phyloP scores from a whole-genome alignment of 2,888 invertebrate species.

The Seira musarum region DNA sequence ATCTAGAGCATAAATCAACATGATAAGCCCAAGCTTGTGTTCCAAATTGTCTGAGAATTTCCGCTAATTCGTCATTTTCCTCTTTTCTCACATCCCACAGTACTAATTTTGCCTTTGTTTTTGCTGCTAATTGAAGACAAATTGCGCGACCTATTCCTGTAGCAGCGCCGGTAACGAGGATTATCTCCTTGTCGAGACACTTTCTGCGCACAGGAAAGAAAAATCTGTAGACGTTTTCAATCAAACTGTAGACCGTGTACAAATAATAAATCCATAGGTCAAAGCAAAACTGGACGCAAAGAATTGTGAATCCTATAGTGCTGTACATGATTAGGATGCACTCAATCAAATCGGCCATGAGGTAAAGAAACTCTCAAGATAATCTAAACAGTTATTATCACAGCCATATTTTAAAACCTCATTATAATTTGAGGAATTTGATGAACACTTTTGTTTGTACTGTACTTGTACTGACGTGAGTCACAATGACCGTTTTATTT shows the following conservation, averaged over 20 bases:
- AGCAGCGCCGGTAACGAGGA: conserved; percentile 79
- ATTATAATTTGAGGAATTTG: too few relatives aligned
- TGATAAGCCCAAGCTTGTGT: conserved; percentile 75
- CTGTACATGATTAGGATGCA: too few relatives aligned
- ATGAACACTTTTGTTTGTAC: too few relatives aligned
- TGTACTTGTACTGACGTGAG: too few relatives aligned
- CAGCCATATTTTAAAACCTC: too few relatives aligned
- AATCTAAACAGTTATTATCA: too few relatives aligned
- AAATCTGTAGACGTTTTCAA: conserved; percentile 41
- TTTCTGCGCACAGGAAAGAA: conserved; percentile 44
- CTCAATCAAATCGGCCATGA: too few relatives aligned
- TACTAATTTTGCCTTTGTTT: conserved; percentile 76
- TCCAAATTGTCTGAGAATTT: conserved; percentile 73
- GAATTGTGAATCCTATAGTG: background rate
- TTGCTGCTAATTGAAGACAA: conserved; percentile 76
- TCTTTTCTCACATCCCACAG: conserved; percentile 79
- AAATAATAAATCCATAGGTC: conserved; percentile 33
- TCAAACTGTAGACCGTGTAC: conserved; percentile 33
- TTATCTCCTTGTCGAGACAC: conserved; percentile 42
- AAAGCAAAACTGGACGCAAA: conserved; percentile 7
- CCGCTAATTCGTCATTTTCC: conserved; percentile 75
- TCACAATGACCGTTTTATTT: too few relatives aligned
- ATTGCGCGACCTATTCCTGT: conserved; percentile 80
- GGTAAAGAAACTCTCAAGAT: too few relatives aligned
- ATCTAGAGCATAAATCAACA: conserved; percentile 77